A percentile compares a stretch with the other conserved stretches of the same genome.
Evolutionary conservation across 2,888 invertebrate species (phyloP).

Genomic region (Chloroclystis v-ata): DNA sequence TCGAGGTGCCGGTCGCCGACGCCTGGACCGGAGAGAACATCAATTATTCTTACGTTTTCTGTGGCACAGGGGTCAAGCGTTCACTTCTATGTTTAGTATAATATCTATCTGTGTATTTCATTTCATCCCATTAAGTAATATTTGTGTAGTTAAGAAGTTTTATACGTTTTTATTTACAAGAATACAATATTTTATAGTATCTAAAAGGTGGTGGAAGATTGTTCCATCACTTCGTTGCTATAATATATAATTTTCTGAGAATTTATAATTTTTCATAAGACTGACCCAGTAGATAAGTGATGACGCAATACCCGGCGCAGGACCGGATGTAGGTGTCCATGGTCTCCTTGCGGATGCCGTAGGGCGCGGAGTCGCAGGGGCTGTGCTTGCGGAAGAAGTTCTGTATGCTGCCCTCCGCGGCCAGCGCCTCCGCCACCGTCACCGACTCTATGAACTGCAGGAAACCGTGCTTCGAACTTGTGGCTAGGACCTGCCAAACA

Average conservation of each 20-base stretch:
- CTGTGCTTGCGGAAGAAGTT: conserved; percentile 95
- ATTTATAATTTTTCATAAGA: too few relatives aligned
- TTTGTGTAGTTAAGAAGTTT: too few relatives aligned
- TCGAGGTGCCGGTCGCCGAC: conserved; percentile 99
- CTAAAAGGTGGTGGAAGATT: too few relatives aligned
- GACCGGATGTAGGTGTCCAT: conserved; percentile 98
- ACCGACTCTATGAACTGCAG: conserved; percentile 96
- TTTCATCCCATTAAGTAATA: too few relatives aligned
- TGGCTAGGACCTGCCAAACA: conserved; percentile 85
- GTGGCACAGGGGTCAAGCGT: too few relatives aligned
- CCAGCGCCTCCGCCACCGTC: conserved; percentile 94
- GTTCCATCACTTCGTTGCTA: too few relatives aligned
- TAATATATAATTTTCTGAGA: too few relatives aligned
- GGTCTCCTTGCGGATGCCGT: conserved; percentile 93
- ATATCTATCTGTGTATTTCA: too few relatives aligned
- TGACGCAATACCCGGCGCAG: conserved; percentile 98
- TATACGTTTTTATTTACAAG: too few relatives aligned
- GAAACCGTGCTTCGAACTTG: conserved; percentile 97
- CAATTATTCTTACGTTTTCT: too few relatives aligned
- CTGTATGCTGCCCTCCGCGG: conserved; percentile 91
- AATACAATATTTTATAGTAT: too few relatives aligned
- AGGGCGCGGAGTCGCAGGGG: conserved; percentile 91
- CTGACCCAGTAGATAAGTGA: conserved; percentile 92
- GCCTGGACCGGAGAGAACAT: conserved; percentile 77
- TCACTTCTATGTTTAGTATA: too few relatives aligned